Evolutionary conservation across 2,888 invertebrate genomes (phyloP).

Genomic region (Amiota minor): DNA sequence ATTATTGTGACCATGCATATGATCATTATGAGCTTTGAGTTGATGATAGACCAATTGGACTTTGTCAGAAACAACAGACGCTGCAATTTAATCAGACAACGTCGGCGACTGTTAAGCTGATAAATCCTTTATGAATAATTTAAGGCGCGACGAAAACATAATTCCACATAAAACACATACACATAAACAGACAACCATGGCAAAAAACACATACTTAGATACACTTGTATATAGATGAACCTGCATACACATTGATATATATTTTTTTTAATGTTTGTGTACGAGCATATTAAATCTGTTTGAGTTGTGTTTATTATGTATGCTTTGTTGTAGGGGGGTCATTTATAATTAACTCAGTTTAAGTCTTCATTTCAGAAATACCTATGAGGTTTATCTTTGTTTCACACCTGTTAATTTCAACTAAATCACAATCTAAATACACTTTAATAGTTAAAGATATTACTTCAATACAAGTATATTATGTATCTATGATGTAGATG

Average conservation of each 20-base stretch:
- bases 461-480: no score
- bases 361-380: no score
- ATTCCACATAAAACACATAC: not conserved
- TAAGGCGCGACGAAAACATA: slow-evolving; percentile 35
- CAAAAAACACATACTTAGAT: slow-evolving; percentile 15
- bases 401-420: no score
- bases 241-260: no score
- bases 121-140: slow-evolving; percentile 66
- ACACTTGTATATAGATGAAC: not conserved
- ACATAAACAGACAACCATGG: slow-evolving; percentile 23
- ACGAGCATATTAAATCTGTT: slow-evolving; percentile 22
- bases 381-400: no score
- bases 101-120: slow-evolving; percentile 55
- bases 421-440: no score
- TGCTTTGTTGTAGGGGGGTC: slow-evolving; percentile 37
- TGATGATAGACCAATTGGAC: slow-evolving; percentile 17
- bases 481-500: no score
- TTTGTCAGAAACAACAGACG: slow-evolving; percentile 15
- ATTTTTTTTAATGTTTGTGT: no score
- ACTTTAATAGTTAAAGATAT: no score
- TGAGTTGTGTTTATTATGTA: slow-evolving; percentile 34
- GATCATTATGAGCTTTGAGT: not conserved
- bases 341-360: slow-evolving; percentile 55
- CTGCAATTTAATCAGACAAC: slow-evolving; percentile 61
- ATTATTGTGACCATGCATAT: no score